Evolutionary conservation across 2,888 invertebrate species (phyloP).

Genomic region (Rotaria magnacalcarata): DNA sequence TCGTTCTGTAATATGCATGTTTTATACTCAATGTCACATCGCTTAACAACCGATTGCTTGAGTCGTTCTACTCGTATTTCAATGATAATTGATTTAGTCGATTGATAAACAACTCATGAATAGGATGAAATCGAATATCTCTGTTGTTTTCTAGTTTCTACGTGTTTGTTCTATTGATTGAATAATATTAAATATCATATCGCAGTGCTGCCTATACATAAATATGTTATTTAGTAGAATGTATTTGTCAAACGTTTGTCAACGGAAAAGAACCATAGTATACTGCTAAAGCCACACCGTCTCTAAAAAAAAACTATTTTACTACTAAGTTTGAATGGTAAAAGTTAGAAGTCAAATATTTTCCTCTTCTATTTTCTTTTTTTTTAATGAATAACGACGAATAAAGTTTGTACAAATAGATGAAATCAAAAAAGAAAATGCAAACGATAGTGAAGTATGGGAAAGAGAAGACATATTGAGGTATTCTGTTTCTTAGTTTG

Average conservation of each 20-base stretch:
- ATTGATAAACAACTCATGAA: neutral
- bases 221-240: too few relatives aligned
- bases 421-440: neutral
- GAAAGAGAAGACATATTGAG: neutral
- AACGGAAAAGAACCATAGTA: neutral
- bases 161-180: neutral
- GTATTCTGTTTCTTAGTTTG: neutral
- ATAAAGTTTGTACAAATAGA: neutral
- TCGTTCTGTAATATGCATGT: neutral
- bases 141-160: neutral
- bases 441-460: neutral
- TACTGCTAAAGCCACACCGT: too few relatives aligned
- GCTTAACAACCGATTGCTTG: neutral
- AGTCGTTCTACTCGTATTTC: neutral
- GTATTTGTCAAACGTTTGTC: neutral
- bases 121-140: neutral
- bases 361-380: neutral
- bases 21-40: neutral
- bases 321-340: neutral
- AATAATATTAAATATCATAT: neutral
- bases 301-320: neutral
- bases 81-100: neutral
- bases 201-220: too few relatives aligned
- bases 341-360: neutral
- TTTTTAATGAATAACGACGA: neutral